Base-by-base conservation (phyloP, 2,113 vertebrate species). In the Dicrurus megarhynchus region DNA sequence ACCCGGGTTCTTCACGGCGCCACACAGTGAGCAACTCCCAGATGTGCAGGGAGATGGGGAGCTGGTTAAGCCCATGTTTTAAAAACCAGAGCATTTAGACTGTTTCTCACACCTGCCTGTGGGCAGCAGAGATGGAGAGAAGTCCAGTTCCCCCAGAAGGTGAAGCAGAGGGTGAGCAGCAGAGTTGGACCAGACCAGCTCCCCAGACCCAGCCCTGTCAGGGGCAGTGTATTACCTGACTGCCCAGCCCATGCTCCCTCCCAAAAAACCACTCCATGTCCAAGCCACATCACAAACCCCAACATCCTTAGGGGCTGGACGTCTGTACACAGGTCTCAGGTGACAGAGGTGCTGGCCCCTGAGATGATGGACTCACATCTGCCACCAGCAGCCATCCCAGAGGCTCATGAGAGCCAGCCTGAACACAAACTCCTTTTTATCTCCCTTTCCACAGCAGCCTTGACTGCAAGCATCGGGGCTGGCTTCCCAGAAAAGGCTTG, bases 321-420 rank as follows among this genome's bases (percentile, higher is more conserved):
- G 2, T 6, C 46, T 52, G n/a, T 4, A 47, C 4, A 9, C 30
- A 28, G 35, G 42, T 8, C 74, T 59, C 52, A 88, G 49, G 37
- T 24, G 80, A 30, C 13, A 28, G 55, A 78, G 63, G 15, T 28
- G 41, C 1, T 61, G 47, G 20, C 3, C 33, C 20, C 52, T 22
- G 30, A 75, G 28, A 37, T 50, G 18, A 52, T 2, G 10, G 39
- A 18, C 15, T 65, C 49, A 44, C 20, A 30, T 33, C 33, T 35
- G 35, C 52, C 55, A 19, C 50, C 46, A 39, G 41, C 18, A 7
- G 35, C 64, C 60, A 60, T 23, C 23, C 44, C 85, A 64, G 14
- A 1, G 0, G 16, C 44, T 73, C 0, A 0, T 28, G 39, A 70
- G 13, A 79, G 63, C 19, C 33, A 21, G 33, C 3, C 1, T 39